Evolutionary conservation across 2,113 vertebrate species (phyloP), one percentile per base, ranked within the genome.

Genomic region (Corvus cornix): DNA sequence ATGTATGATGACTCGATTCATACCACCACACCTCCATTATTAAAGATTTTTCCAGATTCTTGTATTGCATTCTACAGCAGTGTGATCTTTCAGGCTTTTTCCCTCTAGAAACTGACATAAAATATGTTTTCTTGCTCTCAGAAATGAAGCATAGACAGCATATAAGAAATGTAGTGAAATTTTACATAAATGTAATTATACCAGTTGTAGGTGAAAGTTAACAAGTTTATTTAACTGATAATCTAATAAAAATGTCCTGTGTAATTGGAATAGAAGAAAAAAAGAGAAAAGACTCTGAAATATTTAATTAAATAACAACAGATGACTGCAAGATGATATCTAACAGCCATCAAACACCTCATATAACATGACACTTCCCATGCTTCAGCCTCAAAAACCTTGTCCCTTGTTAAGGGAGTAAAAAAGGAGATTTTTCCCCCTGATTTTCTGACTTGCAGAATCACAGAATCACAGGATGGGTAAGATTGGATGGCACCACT

Each of bases 321-420:
- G 9, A 22, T 67, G 30, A 77, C 28, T 56, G 12, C 3, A 48
- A 73, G 5, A 5, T 72, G 9, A 41, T 84, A 33, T 30, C 46
- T 69, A 73, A 76, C 0, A 0, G 8, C 13, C 53, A 18, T n/a
- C 16, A 39, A 49, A 68, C 12, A 63, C 4, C 4, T 35, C 16
- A 23, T 80, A 35, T 17, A 49, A 31, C 27, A 53, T 5, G 16
- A 7, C 6, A 22, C 8, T 75, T 92, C 10, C 27, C 23, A 30
- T 44, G 6, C 11, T 79, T 59, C 18, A 55, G 2, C 49, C n/a
- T 87, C n/a, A 89, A 89, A 52, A 13, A 37, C 6, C 4, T 79
- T 59, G 5, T 23, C 7, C 12, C 23, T 78, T 81, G 46, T 11
- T 82, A 78, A 70, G 9, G 27, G 74, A 81, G 5, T 8, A 37